Evolutionary conservation across 2,113 vertebrate genomes (phyloP).

Genomic region (Setophaga petechia): DNA sequence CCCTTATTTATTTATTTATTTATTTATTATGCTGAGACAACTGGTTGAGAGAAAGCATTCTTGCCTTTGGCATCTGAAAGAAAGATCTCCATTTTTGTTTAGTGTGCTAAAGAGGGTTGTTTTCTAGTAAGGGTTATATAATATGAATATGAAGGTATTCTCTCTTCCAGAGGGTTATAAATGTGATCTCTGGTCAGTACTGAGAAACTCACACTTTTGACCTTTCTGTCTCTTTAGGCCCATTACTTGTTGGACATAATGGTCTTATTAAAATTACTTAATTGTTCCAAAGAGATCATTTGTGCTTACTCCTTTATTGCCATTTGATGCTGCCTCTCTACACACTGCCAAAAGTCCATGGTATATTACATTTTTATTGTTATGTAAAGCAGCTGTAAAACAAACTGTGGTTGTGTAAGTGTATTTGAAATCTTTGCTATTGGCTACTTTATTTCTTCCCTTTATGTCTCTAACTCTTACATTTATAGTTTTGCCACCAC

Average conservation of each 20-base stretch:
- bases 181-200: background rate
- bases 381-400: slow-evolving; percentile 37
- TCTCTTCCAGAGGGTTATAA: background rate
- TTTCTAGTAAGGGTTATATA: background rate
- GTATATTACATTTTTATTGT: slow-evolving; percentile 54
- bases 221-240: slow-evolving; percentile 4
- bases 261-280: slow-evolving; percentile 1
- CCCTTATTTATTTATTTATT: background rate
- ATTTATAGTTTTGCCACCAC: background rate
- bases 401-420: background rate
- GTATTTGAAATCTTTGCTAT: slow-evolving; percentile 33
- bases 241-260: background rate
- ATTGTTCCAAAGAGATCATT: slow-evolving; percentile 42
- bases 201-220: background rate
- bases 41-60: background rate
- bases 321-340: background rate
- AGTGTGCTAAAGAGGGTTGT: background rate
- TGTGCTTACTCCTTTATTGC: background rate
- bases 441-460: slow-evolving; percentile 11
- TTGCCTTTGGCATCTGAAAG: background rate
- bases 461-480: background rate
- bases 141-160: background rate
- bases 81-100: background rate
- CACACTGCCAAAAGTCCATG: background rate
- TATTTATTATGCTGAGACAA: background rate